phyloP scores from a whole-genome alignment of 2,113 vertebrate genomes.

The Epinephelus lanceolatus region DNA sequence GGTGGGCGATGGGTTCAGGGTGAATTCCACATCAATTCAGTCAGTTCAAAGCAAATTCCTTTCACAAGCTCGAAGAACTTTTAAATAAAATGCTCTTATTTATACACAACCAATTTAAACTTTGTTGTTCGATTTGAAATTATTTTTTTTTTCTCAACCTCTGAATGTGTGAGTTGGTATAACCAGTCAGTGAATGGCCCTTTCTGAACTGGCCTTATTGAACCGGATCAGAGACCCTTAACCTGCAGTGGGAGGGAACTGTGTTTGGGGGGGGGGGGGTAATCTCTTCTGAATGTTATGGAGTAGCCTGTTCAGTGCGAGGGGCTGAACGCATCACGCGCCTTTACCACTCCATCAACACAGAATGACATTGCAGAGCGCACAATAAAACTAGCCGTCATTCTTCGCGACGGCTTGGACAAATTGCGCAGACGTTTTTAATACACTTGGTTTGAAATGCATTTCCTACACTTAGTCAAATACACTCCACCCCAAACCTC shows the following conservation, averaged over 20 bases:
- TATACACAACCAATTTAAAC: slow-evolving; percentile 67
- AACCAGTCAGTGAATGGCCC: slow-evolving; percentile 55
- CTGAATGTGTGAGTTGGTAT: slow-evolving; percentile 75
- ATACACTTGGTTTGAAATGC: slow-evolving; percentile 64
- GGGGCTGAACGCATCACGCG: slow-evolving; percentile 77
- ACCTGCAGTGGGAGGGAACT: slow-evolving; percentile 52
- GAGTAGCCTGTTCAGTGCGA: slow-evolving; percentile 78
- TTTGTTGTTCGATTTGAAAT: slow-evolving; percentile 64
- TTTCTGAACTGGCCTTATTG: slow-evolving; percentile 78
- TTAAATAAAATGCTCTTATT: slow-evolving; percentile 78
- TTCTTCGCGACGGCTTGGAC: slow-evolving; percentile 12
- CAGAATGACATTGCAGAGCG: slow-evolving; percentile 61
- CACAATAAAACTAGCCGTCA: slow-evolving; percentile 44
- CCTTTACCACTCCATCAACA: slow-evolving; percentile 77
- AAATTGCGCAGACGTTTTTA: slow-evolving; percentile 67
- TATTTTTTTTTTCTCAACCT: slow-evolving; percentile 44
- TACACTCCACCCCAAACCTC: slow-evolving; percentile 59
- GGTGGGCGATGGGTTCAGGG: slow-evolving; percentile 60
- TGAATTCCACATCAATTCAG: slow-evolving; percentile 61
- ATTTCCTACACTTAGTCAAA: slow-evolving; percentile 69
- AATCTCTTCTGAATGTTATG: slow-evolving; percentile 84
- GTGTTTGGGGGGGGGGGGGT: slow-evolving; percentile 20
- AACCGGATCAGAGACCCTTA: slow-evolving; percentile 63
- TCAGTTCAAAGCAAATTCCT: slow-evolving; percentile 63
- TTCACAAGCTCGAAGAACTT: slow-evolving; percentile 68